phyloP scores from a whole-genome alignment of 2,888 invertebrate species.

The Mamestra brassicae region DNA sequence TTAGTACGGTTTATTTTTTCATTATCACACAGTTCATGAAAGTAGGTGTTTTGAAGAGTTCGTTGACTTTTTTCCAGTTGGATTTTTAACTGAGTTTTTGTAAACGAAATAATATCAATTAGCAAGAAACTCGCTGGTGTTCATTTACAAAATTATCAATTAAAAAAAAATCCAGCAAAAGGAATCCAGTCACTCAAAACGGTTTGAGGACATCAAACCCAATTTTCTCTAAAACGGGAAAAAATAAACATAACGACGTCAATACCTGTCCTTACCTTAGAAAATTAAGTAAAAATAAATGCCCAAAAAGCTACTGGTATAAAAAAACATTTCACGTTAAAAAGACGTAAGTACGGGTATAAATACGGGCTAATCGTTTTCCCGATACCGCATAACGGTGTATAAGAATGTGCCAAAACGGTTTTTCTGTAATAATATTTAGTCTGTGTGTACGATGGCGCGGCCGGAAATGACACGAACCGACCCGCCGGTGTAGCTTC shows the following conservation, averaged over 20 bases:
- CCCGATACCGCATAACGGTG: constrained; percentile 48
- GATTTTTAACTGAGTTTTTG: neutral
- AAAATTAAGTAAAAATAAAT: constrained; percentile 44
- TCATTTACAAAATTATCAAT: neutral
- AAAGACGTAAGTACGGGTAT: constrained; percentile 36
- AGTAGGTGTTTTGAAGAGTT: neutral
- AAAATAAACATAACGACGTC: neutral
- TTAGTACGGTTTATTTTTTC: constrained; percentile 6
- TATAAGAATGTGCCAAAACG: constrained; percentile 53
- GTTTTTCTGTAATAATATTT: constrained; percentile 61
- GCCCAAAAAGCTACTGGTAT: neutral
- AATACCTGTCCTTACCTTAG: neutral
- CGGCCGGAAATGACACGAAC: constrained; percentile 60
- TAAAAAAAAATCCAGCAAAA: neutral
- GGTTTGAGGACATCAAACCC: neutral
- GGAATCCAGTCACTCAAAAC: neutral
- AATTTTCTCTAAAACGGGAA: constrained; percentile 1
- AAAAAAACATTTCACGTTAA: constrained; percentile 31
- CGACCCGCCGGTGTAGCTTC: constrained; percentile 45
- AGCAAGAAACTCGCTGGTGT: neutral
- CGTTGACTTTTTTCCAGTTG: too few relatives aligned
- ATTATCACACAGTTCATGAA: neutral
- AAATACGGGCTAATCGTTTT: constrained; percentile 57
- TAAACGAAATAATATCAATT: neutral
- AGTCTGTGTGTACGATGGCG: constrained; percentile 45